Base-by-base conservation (phyloP, 2,113 vertebrate species). In the Laticauda laticaudata region DNA sequence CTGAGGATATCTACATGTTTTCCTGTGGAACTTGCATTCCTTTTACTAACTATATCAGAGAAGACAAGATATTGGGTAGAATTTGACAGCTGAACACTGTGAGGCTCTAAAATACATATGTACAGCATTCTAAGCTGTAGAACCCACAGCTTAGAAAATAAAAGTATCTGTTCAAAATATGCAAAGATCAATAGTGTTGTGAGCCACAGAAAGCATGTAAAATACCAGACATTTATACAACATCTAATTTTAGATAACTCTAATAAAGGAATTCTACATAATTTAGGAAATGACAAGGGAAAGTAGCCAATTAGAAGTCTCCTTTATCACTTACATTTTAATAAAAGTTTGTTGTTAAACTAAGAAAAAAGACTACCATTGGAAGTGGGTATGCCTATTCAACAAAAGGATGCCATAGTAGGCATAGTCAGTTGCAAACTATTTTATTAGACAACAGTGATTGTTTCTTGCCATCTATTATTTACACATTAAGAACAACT, bases 21-120 rank as follows among this genome's bases (percentile, higher is more conserved):
- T 6, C 55, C 53, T 87, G 92, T 69, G 11, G 56, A 88, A 75
- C 54, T 92, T 55, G 88, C 4, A 0, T 0, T 1, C 0, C 11
- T 93, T 91, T 54, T 45, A 21, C 20, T 51, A 26, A 14, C 91
- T 87, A 91, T 15, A 34, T 12, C 43, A 48, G 11, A 86, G 85
- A 51, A 86, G 24, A 26, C 45, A 86, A 86, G 10, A 51, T 81
- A 39, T 26, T 86, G 43, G 8, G 24, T 51, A 86, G 43, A 81
- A 81, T 81, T 39, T 39, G 69, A 81, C 69, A 81, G 34, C 69
- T 81, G 18, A 34, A 81, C 69, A 81, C 75, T 24, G 23, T 51
- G 85, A 91, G 69, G 24, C 6, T 3, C 29, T 92, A 24, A 86
- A 85, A 59, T 20, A 23, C 64, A 92, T 48, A 8, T 59, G 23